phyloP scores from a whole-genome alignment of 1,140 invertebrate genomes.

The Zaprionus lachaisei region DNA sequence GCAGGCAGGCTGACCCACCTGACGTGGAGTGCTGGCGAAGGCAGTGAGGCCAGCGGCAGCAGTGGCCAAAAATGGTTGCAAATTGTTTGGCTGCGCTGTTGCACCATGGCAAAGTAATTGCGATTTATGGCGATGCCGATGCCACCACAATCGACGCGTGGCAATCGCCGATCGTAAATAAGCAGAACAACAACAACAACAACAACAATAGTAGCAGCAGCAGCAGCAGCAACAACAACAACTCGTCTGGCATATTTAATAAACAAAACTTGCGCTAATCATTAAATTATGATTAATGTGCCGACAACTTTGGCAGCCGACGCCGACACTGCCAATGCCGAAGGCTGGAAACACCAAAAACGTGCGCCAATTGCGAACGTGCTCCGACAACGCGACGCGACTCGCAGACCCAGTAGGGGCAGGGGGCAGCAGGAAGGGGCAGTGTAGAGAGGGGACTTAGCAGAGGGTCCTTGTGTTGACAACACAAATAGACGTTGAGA shows the following conservation, averaged over 20 bases:
- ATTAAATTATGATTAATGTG: conserved; percentile 79
- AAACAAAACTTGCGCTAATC: conserved; percentile 77
- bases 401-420: neutral
- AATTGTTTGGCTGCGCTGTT: conserved; percentile 11
- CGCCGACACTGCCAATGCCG: conserved; percentile 1
- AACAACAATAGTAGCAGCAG: neutral
- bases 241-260: conserved; percentile 60
- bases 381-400: conserved; percentile 25
- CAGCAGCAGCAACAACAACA: neutral
- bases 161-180: conserved; percentile 67
- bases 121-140: conserved; percentile 50
- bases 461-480: neutral
- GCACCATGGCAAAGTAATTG: conserved; percentile 7
- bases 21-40: neutral
- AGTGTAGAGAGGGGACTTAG: neutral
- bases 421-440: neutral
- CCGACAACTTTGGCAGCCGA: conserved; percentile 59
- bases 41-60: neutral
- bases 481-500: neutral
- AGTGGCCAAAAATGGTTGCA: conserved; percentile 7
- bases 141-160: conserved; percentile 59
- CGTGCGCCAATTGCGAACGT: conserved; percentile 50
- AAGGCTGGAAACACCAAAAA: conserved; percentile 43
- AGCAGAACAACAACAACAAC: conserved; percentile 23
- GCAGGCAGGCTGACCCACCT: neutral